Evolutionary conservation across 92 coral and sea anemone genomes (phyloP).

Genomic region (Zoanthus gigantus): DNA sequence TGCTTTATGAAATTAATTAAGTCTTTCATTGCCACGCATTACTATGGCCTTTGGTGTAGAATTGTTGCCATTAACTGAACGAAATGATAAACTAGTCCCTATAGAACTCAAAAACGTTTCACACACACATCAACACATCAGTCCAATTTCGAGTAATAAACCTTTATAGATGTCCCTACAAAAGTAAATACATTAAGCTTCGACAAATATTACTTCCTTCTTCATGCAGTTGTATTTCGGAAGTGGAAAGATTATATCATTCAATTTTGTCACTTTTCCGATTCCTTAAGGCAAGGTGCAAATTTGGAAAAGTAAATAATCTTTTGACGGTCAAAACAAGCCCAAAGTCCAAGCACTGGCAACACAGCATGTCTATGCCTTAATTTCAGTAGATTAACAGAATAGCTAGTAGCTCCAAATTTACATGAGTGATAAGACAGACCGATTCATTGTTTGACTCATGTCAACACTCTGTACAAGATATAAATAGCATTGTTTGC

Average conservation of each 20-base stretch:
- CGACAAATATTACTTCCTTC: slow-evolving; percentile 34
- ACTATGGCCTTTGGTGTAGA: neutral
- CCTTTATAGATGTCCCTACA: neutral
- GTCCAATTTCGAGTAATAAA: neutral
- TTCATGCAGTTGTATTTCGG: slow-evolving; percentile 19
- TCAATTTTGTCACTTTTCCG: slow-evolving; percentile 4
- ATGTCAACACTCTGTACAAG: slow-evolving; percentile 43
- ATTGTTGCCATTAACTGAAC: slow-evolving; percentile 4
- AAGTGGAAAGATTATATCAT: slow-evolving; percentile 13
- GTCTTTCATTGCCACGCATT: slow-evolving; percentile 18
- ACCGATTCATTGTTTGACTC: neutral
- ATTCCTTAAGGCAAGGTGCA: neutral
- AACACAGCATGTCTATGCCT: neutral
- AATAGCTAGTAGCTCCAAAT: slow-evolving; percentile 11
- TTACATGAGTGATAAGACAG: neutral
- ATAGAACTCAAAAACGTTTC: neutral
- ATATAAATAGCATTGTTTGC: slow-evolving; percentile 42
- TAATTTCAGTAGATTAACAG: neutral
- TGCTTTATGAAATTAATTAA: slow-evolving; percentile 41
- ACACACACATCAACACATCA: neutral
- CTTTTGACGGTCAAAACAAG: neutral
- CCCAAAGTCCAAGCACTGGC: neutral
- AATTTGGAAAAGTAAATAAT: neutral
- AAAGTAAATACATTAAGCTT: slow-evolving; percentile 12
- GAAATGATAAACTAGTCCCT: neutral